Evolutionary conservation across 2,888 invertebrate genomes (phyloP).

Genomic region (Lumbricus terrestris): DNA sequence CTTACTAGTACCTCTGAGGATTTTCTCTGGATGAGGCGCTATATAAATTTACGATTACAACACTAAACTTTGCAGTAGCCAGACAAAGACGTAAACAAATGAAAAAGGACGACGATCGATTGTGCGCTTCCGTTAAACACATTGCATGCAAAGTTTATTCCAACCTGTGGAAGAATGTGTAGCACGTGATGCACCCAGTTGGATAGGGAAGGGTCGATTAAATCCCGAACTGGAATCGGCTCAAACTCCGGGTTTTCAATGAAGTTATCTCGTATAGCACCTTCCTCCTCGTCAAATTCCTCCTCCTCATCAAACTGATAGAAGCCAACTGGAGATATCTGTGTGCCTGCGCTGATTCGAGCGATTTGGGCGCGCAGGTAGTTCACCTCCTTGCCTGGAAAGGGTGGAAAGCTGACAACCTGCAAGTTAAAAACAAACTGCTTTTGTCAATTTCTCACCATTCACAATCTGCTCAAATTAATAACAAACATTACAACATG

Average conservation of each 20-base stretch:
- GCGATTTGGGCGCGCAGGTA: constrained; percentile 81
- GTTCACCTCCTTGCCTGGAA: constrained; percentile 80
- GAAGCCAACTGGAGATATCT: constrained; percentile 74
- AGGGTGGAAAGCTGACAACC: constrained; percentile 71
- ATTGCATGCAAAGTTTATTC: neutral
- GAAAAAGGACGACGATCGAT: neutral
- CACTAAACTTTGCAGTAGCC: neutral
- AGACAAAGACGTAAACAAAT: neutral
- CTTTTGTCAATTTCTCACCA: constrained; percentile 4
- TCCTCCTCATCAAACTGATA: constrained; percentile 68
- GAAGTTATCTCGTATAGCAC: constrained; percentile 61
- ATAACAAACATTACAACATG: neutral
- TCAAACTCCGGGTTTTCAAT: constrained; percentile 71
- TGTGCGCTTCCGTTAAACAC: neutral
- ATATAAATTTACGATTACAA: no score
- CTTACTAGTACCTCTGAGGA: no score
- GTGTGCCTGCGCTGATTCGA: constrained; percentile 78
- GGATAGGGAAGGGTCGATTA: constrained; percentile 69
- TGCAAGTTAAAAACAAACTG: constrained; percentile 21
- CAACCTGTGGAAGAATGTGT: constrained; percentile 73
- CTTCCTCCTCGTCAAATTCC: constrained; percentile 68
- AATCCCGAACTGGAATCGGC: constrained; percentile 69
- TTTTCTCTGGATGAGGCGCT: no score
- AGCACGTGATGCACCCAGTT: constrained; percentile 83
- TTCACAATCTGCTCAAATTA: neutral